phyloP scores from a whole-genome alignment of 2,113 vertebrate genomes.

The Brienomyrus longianalis region DNA sequence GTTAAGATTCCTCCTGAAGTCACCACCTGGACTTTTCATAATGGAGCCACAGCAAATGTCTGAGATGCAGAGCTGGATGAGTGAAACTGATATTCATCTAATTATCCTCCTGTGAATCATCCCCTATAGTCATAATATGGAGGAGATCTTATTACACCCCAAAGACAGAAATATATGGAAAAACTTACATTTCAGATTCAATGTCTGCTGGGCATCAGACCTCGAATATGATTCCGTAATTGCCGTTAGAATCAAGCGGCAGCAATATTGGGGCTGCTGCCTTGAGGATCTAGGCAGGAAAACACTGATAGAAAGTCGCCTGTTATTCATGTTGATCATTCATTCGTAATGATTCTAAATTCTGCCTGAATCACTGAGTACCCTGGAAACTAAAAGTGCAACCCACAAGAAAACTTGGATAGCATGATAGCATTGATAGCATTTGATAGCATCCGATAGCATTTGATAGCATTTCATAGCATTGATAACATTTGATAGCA shows the following conservation, averaged over 20 bases:
- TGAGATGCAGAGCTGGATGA: slow-evolving; percentile 4
- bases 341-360: background rate
- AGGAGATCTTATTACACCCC: background rate
- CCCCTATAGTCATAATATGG: background rate
- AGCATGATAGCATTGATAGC: background rate
- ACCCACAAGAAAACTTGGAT: background rate
- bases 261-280: background rate
- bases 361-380: background rate
- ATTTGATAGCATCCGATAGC: background rate
- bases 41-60: background rate
- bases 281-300: background rate
- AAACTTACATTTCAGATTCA: background rate
- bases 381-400: background rate
- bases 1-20: background rate
- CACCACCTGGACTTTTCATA: background rate
- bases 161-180: background rate
- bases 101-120: background rate
- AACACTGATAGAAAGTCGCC: background rate
- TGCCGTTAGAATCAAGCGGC: background rate
- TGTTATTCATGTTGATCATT: background rate
- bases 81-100: background rate
- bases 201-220: background rate
- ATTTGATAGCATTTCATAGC: background rate
- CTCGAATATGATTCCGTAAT: background rate
- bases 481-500: background rate